Evolutionary conservation across 35 echinoderm and acorn worm species (phyloP).

Genomic region (Lytechinus pictus): DNA sequence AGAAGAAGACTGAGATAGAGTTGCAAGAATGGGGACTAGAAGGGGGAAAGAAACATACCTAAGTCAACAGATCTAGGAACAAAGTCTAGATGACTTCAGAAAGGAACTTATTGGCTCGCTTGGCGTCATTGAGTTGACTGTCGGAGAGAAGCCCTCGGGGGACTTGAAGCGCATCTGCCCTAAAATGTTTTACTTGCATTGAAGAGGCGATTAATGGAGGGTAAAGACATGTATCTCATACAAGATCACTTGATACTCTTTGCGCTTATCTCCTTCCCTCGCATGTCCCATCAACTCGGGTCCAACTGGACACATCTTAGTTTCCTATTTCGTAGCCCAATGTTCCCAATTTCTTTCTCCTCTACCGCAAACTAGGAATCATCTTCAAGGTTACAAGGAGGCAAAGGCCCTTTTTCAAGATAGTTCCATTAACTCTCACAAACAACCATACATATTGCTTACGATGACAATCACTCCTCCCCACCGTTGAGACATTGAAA

Average conservation of each 20-base stretch:
- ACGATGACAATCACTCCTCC: neutral
- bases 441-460: neutral
- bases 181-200: slow-evolving; percentile 8
- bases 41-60: neutral
- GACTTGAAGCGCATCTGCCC: neutral
- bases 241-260: slow-evolving; percentile 2
- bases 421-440: neutral
- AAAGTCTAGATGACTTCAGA: neutral
- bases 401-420: neutral
- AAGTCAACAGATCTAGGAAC: slow-evolving; percentile 2
- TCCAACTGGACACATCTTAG: neutral
- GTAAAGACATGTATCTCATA: neutral
- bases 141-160: neutral
- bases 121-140: neutral
- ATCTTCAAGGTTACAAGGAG: neutral
- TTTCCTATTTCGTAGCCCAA: neutral
- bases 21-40: neutral
- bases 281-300: neutral
- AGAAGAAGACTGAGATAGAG: neutral
- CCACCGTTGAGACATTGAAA: neutral
- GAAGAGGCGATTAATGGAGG: neutral
- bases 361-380: neutral
- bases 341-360: neutral
- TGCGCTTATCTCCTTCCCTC: neutral
- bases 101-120: neutral